Base-by-base conservation (phyloP, 2,113 vertebrate species). In the Petrocephalus zakoni region DNA sequence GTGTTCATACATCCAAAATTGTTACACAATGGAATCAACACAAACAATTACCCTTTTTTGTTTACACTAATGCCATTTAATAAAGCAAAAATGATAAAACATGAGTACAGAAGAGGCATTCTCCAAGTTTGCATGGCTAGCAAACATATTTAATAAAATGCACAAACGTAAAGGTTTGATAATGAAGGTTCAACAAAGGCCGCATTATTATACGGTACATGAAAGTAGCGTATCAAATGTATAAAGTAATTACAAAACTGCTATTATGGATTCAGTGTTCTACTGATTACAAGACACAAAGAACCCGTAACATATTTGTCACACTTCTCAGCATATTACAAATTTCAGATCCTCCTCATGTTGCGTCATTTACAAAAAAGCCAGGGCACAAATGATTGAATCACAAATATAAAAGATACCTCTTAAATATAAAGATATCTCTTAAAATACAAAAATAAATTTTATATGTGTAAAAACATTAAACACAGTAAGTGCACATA, bases 81-180 rank as follows among this genome's bases (percentile, higher is more conserved):
- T 87, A 46, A 49, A 34, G 46, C 42, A 78, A 78, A 78, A 19
- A 78, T 72, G 2, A 89, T 85, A 46, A 78, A 68, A 88, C 17
- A 55, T 55, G 72, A 75, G 88, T 89, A 58, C 92, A 88, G 55
- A 75, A 78, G 15, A 75, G 25, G 68, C 29, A 75, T 75, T 78
- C 34, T 42, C 72, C 72, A 78, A 42, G 72, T 78, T 47, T 42
- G 55, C 56, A 64, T 46, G 42, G 34, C 56, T 61, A 42, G n/a
- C 29, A n/a, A 64, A 64, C 56, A 11, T 47, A 87, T n/a, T 46
- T 47, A 9, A 86, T 42, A 86, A 61, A 86, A 61, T 22, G 37
- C 19, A 61, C 22, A 34, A 87, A 42, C 61, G 64, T n/a, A 87
- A 64, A 75, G 34, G 29, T 37, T 37, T 37, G 13, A 37, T 75